These are phyloP conservation scores for Micromys minutus DNA, from an alignment of 2,113 vertebrate genomes.

Conservation along the genomic window DNA sequence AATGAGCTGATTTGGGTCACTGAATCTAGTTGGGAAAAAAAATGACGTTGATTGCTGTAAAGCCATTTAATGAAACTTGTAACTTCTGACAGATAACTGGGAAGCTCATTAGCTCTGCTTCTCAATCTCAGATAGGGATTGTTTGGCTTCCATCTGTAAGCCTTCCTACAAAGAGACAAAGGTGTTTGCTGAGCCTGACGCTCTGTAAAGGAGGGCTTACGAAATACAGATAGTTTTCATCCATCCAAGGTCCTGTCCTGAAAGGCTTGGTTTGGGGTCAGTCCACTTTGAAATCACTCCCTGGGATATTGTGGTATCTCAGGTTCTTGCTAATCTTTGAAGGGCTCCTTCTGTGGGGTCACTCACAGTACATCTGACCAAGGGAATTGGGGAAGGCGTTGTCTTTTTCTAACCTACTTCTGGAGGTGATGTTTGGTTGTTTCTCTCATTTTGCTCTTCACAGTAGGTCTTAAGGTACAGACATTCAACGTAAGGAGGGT, in stretches of 20 bases:
- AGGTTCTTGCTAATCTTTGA: neutral
- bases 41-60: neutral
- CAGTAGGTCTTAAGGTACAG: neutral
- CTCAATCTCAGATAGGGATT: neutral
- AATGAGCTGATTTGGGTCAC: slow-evolving; percentile 18
- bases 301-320: neutral
- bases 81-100: slow-evolving; percentile 6
- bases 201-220: neutral
- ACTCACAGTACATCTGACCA: neutral
- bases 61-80: slow-evolving; percentile 42
- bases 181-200: slow-evolving; percentile 28
- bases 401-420: neutral
- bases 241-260: neutral
- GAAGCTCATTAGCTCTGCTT: neutral
- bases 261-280: neutral
- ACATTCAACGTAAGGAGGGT: neutral
- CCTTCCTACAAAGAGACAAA: slow-evolving; percentile 15
- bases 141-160: neutral
- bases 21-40: neutral
- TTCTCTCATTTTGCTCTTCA: neutral
- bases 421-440: neutral
- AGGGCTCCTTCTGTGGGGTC: neutral
- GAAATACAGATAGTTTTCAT: slow-evolving; percentile 29
- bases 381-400: neutral
- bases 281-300: neutral